phyloP scores from a whole-genome alignment of 2,113 vertebrate species.

The Falcunculus frontatus region DNA sequence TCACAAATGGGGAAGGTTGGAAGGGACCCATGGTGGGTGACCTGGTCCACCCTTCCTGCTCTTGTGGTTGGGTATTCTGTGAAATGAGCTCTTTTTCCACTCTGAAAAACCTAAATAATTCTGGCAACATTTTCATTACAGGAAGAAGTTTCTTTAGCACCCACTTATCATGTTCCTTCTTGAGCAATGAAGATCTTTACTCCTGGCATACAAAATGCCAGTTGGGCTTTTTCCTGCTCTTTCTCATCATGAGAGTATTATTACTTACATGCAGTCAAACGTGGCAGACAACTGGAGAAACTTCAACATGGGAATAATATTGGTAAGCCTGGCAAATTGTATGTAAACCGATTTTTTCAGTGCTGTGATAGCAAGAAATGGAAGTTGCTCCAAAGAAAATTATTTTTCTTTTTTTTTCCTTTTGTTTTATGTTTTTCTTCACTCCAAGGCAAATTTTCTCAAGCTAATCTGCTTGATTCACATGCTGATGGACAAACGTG shows the following conservation, averaged over 20 bases:
- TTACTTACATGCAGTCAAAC: neutral
- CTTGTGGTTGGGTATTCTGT: neutral
- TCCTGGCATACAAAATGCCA: neutral
- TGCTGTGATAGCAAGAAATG: neutral
- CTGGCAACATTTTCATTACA: neutral
- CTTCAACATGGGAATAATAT: neutral
- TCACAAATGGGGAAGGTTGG: neutral
- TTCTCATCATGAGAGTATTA: neutral
- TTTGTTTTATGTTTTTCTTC: neutral
- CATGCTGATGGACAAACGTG: conserved; percentile 10
- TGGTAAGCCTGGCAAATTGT: neutral
- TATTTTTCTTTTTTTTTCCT: neutral
- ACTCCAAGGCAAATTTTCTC: conserved; percentile 25
- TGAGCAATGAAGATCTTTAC: conserved; percentile 5
- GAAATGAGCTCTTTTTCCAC: neutral
- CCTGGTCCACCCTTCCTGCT: neutral
- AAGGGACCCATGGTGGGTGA: neutral
- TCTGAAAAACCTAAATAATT: conserved; percentile 6
- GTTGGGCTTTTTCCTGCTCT: neutral
- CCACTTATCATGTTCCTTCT: neutral
- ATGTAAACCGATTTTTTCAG: neutral
- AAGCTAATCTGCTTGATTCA: conserved; percentile 9
- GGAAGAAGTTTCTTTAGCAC: neutral
- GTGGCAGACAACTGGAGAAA: conserved; percentile 15
- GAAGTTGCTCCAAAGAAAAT: neutral